Conservation (phyloP, 2,888 invertebrate species). For the Xylocampa areola region DNA sequence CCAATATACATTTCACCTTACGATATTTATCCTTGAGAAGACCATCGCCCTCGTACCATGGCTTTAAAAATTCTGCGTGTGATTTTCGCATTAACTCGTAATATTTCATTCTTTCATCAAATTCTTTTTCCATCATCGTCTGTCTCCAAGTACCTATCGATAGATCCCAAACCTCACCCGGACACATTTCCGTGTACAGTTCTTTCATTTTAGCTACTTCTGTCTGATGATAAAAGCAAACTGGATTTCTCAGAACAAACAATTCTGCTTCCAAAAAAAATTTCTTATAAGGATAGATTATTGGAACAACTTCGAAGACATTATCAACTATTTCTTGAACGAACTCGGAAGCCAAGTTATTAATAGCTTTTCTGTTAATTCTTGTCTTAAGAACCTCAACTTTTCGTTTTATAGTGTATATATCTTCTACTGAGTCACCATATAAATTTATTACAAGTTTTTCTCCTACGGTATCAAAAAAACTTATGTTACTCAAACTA, state of each 20-base stretch:
- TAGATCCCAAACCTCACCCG: constrained; percentile 74
- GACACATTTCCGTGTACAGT: constrained; percentile 72
- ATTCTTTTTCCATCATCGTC: constrained; percentile 77
- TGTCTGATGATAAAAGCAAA: constrained; percentile 84
- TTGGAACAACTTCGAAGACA: constrained; percentile 67
- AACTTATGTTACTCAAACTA: constrained; percentile 78
- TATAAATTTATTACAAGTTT: constrained; percentile 74
- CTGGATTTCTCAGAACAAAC: constrained; percentile 82
- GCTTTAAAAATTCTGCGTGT: constrained; percentile 73
- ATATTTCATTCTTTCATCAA: constrained; percentile 79
- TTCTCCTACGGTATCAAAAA: constrained; percentile 72
- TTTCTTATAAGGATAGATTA: constrained; percentile 78
- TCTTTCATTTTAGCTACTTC: constrained; percentile 77
- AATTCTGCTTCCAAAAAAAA: constrained; percentile 79
- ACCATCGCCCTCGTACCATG: constrained; percentile 78
- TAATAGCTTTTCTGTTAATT: constrained; percentile 68
- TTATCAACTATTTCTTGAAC: constrained; percentile 67
- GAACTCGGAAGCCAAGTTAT: constrained; percentile 64
- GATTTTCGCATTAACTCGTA: constrained; percentile 72
- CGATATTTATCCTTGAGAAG: constrained; percentile 72
- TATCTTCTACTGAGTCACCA: constrained; percentile 76
- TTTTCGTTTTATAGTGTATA: constrained; percentile 61
- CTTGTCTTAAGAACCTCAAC: constrained; percentile 66
- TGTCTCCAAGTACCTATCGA: constrained; percentile 78
- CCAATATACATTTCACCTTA: constrained; percentile 71